These are phyloP conservation scores for Rousettus madagascariensis DNA, from an alignment of 2,797 vertebrate genomes.

Conservation along the genomic window DNA sequence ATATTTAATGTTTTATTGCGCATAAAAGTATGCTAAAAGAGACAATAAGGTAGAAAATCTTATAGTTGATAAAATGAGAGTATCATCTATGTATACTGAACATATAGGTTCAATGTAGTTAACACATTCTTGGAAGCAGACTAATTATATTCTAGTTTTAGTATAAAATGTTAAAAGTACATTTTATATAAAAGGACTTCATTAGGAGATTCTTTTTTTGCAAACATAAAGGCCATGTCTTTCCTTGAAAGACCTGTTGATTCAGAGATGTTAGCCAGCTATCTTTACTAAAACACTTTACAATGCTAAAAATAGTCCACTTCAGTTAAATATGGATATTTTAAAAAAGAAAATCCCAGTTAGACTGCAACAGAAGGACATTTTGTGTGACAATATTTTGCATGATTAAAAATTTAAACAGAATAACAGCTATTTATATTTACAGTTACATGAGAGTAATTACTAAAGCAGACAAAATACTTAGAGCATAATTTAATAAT, in stretches of 20 bases:
- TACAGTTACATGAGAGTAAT: slow-evolving; percentile 81
- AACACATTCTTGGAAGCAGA: not conserved
- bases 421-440: slow-evolving; percentile 83
- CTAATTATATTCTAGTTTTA: slow-evolving; percentile 18
- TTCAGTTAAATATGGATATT: slow-evolving; percentile 79
- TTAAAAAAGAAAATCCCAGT: slow-evolving; percentile 78
- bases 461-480: slow-evolving; percentile 81
- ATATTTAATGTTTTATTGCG: slow-evolving; percentile 47
- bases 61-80: not conserved
- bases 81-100: not conserved
- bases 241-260: slow-evolving; percentile 83
- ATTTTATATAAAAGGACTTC: slow-evolving; percentile 29
- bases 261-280: slow-evolving; percentile 82
- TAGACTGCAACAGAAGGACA: slow-evolving; percentile 81
- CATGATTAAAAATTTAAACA: slow-evolving; percentile 83
- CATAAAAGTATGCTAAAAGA: not conserved
- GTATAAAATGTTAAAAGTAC: slow-evolving; percentile 43
- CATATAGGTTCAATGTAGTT: not conserved
- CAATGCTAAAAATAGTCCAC: slow-evolving; percentile 83
- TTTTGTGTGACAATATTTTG: slow-evolving; percentile 79
- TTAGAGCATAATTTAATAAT: slow-evolving; percentile 82
- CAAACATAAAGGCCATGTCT: slow-evolving; percentile 43
- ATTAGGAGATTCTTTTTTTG: slow-evolving; percentile 62
- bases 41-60: slow-evolving; percentile 16
- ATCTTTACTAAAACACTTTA: slow-evolving; percentile 81